phyloP scores from a whole-genome alignment of 2,797 vertebrate genomes.

The Denticeps clupeoides region DNA sequence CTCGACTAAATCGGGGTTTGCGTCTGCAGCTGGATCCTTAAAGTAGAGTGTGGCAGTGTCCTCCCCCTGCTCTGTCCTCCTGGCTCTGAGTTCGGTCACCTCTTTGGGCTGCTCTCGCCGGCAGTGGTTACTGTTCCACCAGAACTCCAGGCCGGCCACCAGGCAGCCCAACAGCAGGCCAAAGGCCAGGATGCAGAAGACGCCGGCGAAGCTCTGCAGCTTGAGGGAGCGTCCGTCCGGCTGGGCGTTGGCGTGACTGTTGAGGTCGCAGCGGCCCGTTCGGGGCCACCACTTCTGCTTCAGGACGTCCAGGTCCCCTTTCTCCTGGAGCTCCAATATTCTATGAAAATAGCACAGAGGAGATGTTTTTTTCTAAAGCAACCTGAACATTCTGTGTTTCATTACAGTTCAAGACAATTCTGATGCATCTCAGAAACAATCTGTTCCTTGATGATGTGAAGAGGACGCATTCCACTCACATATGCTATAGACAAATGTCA shows the following conservation, averaged over 20 bases:
- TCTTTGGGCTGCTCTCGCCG: constrained; percentile 92
- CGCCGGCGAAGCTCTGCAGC: constrained; percentile 93
- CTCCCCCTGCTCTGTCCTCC: constrained; percentile 53
- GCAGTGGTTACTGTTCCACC: constrained; percentile 94
- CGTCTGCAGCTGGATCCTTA: constrained; percentile 62
- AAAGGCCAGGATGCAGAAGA: constrained; percentile 94
- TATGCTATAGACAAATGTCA: no score
- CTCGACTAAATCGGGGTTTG: constrained; percentile 64
- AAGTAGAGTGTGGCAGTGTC: constrained; percentile 71
- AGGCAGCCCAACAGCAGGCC: constrained; percentile 93
- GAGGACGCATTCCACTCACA: no score
- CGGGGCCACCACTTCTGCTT: constrained; percentile 99
- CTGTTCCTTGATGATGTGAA: no score
- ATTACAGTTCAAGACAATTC: no score
- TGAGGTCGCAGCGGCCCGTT: constrained; percentile 83
- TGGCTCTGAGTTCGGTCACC: constrained; percentile 72
- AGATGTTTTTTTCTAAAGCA: no score
- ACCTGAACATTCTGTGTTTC: no score
- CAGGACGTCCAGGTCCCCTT: constrained; percentile 89
- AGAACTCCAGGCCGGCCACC: constrained; percentile 88
- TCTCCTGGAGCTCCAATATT: constrained; percentile 94
- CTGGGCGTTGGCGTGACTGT: constrained; percentile 68
- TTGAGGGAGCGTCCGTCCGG: constrained; percentile 86
- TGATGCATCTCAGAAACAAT: no score
- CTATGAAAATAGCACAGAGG: constrained; percentile 43